Base-by-base conservation (phyloP, 35 echinoderm and acorn worm genomes). In the Holothuria glaberrima region DNA sequence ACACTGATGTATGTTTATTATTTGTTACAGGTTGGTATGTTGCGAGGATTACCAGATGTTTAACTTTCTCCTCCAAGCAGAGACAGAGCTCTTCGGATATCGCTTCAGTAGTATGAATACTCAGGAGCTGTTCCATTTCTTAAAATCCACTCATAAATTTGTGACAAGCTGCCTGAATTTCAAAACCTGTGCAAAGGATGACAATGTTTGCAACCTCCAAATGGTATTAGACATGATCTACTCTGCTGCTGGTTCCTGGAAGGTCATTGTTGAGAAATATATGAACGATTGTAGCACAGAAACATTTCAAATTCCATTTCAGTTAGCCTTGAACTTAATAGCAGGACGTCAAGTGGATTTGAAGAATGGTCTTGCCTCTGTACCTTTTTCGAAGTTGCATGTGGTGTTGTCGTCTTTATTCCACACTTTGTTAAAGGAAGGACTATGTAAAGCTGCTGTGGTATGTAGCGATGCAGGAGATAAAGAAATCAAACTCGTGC, bases 51-150 rank as follows among this genome's bases (percentile, higher is more conserved):
- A n/a, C 12, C 90, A 95, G 61, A 72, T 92, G 71, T 59, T 83
- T 22, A 67, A 92, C 25, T 95, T 90, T 77, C 61, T 89, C 70
- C 13, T 92, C 4, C 82, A 65, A 76, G 68, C 96, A 31, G 96
- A 98, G 71, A 98, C 93, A 1, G 88, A 98, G 36, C 77, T 98
- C 26, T 98, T 98, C 31, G 80, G 93, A 26, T 75, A 92, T 59
- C 69, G 96, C 4, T 98, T 98, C 58, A 68, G 79, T 30, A 90
- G 73, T 35, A 98, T 98, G 93, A 94, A 84, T 71, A 78, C 88
- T 9, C 30, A 59, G 30, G 96, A 98, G 90, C 91, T 98, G 17
- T 57, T 66, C n/a, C 13, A 7, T 14, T 67, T 94, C 44, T 70
- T 98, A 27, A 90, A 86, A 50, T 92, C 96, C 12, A 94, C 93